Conservation (phyloP, 1,140 invertebrate genomes). For the Lucilia sericata region DNA sequence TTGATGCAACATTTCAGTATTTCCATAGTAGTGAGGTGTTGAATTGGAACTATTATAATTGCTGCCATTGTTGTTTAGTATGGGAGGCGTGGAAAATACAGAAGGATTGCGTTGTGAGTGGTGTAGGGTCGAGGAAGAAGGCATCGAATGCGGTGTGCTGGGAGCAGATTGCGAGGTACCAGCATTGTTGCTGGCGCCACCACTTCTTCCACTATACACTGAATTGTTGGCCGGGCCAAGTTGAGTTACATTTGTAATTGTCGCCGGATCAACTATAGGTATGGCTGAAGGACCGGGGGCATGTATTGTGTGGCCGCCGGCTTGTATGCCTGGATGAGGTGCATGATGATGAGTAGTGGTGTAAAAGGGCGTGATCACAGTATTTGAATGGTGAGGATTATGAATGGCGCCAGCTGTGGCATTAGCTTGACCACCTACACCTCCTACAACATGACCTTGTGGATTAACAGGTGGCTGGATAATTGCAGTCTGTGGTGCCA, state of each 20-base stretch:
- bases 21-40: conserved; percentile 59
- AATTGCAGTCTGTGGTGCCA: conserved; percentile 47
- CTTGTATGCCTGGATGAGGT: conserved; percentile 46
- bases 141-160: conserved; percentile 57
- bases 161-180: conserved; percentile 62
- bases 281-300: conserved; percentile 47
- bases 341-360: conserved; percentile 29
- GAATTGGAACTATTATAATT: conserved; percentile 63
- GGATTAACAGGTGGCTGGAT: conserved; percentile 46
- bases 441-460: conserved; percentile 4
- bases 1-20: conserved; percentile 51
- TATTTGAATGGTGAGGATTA: conserved; percentile 52
- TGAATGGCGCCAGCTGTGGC: conserved; percentile 38
- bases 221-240: not conserved
- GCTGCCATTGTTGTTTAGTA: conserved; percentile 43
- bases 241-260: conserved; percentile 45
- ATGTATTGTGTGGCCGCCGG: conserved; percentile 41
- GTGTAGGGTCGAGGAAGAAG: conserved; percentile 38
- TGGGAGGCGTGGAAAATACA: conserved; percentile 63
- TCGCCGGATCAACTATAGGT: conserved; percentile 47
- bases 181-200: conserved; percentile 49
- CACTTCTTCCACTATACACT: conserved; percentile 35
- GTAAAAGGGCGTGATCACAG: conserved; percentile 64
- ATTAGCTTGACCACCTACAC: conserved; percentile 39
- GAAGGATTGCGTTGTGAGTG: conserved; percentile 57